Percentiles rank a stretch among this genome's conserved stretches.
Evolutionary conservation across 2,113 vertebrate species (phyloP).

Genomic region (Syngnathoides biaculeatus): DNA sequence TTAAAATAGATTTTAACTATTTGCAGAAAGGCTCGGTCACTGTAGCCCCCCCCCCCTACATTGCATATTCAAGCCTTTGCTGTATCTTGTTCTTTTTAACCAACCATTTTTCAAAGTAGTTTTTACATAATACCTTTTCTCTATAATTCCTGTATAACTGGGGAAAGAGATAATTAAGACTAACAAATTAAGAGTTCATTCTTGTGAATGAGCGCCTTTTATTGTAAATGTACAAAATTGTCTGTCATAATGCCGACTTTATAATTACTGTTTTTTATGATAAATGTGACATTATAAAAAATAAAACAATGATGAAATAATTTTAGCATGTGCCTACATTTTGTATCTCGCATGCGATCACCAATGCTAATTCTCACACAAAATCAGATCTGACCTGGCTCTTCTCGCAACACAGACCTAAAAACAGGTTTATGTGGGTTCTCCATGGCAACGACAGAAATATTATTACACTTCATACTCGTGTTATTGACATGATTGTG

Average conservation of each 20-base stretch:
- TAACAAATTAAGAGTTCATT: neutral
- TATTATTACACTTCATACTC: neutral
- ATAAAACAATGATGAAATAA: too few relatives aligned
- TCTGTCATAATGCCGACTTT: neutral
- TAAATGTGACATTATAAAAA: neutral
- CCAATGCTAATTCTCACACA: neutral
- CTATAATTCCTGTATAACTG: too few relatives aligned
- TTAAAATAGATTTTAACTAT: too few relatives aligned
- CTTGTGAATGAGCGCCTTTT: neutral
- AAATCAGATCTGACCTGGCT: neutral
- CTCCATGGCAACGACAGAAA: slow-evolving; percentile 1
- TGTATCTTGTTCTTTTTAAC: too few relatives aligned
- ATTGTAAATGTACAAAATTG: neutral
- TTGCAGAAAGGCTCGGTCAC: too few relatives aligned
- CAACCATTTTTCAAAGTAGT: too few relatives aligned
- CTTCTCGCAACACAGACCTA: neutral
- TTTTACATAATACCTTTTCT: too few relatives aligned
- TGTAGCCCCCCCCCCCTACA: too few relatives aligned
- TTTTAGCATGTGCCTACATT: too few relatives aligned
- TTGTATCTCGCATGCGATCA: neutral
- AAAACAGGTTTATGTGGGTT: neutral
- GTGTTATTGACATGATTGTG: neutral
- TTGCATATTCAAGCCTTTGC: too few relatives aligned
- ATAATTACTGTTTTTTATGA: neutral
- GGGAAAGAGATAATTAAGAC: too few relatives aligned